A percentile compares a stretch with the other conserved stretches of the same genome.
Conservation (phyloP, 1,140 invertebrate genomes). For the Ceratitis capitata region DNA sequence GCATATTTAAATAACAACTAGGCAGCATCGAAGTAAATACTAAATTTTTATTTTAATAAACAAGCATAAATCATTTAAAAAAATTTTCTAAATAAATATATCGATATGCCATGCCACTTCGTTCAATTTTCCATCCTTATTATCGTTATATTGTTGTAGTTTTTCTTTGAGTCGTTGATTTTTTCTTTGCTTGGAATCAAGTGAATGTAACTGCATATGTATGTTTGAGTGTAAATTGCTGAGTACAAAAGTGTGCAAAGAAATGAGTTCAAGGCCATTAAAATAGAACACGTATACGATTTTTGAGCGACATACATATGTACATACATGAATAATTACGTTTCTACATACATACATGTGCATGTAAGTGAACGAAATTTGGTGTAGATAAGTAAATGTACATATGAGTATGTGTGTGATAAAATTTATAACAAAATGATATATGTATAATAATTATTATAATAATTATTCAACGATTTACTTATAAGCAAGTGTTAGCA, state of each 20-base stretch:
- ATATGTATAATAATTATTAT: too few relatives aligned
- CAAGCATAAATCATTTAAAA: too few relatives aligned
- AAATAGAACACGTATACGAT: conserved; percentile 48
- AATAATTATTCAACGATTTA: background rate
- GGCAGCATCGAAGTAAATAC: background rate
- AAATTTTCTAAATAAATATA: background rate
- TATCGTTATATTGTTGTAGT: background rate
- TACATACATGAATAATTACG: background rate
- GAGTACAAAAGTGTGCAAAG: background rate
- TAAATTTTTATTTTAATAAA: too few relatives aligned
- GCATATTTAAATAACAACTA: background rate
- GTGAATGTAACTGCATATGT: background rate
- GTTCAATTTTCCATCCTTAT: background rate
- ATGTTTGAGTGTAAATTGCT: background rate
- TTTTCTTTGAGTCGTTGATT: background rate
- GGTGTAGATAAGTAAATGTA: background rate
- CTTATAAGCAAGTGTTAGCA: background rate
- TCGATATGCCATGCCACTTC: background rate
- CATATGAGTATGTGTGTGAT: background rate
- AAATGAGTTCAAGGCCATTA: conserved; percentile 59
- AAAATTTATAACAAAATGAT: too few relatives aligned
- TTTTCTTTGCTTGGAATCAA: background rate
- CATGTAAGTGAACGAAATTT: too few relatives aligned
- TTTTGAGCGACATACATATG: background rate
- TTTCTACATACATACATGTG: background rate